Evolutionary conservation across 1,140 invertebrate genomes (phyloP).

Genomic region (Caenorhabditis briggsae): DNA sequence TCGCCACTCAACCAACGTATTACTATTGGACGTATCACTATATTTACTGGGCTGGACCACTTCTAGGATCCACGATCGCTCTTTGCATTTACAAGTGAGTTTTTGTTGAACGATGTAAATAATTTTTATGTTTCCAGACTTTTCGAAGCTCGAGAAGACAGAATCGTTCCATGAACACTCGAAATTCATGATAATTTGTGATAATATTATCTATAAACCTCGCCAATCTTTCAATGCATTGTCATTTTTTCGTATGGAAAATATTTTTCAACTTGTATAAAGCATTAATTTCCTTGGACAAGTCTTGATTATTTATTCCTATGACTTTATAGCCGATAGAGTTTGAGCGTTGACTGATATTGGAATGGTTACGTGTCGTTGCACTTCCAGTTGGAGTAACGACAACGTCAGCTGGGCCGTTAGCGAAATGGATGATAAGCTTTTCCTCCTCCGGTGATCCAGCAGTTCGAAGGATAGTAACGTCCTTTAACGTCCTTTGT

Average conservation of each 20-base stretch:
- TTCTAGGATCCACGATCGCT: constrained; percentile 74
- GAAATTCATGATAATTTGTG: constrained; percentile 37
- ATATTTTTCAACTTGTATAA: constrained; percentile 8
- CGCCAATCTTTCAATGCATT: not conserved
- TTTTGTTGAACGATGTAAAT: constrained; percentile 62
- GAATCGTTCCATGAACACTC: constrained; percentile 54
- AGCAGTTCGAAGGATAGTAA: too few species aligned
- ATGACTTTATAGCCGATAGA: too few species aligned
- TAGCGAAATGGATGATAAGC: too few species aligned
- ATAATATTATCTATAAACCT: constrained; percentile 16
- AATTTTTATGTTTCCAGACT: constrained; percentile 50
- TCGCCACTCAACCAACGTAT: constrained; percentile 29
- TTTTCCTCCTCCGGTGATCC: too few species aligned
- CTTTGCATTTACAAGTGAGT: constrained; percentile 62
- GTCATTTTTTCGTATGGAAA: too few species aligned
- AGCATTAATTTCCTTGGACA: not conserved
- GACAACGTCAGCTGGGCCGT: too few species aligned
- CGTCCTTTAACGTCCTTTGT: too few species aligned
- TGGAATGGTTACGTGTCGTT: too few species aligned
- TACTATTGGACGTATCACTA: constrained; percentile 78
- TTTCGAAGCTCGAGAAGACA: constrained; percentile 57
- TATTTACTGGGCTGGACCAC: constrained; percentile 78
- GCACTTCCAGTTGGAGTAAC: too few species aligned
- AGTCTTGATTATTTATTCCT: not conserved
- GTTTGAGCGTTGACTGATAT: not conserved